A percentile compares a stretch with the other conserved stretches of the same genome.
These are phyloP conservation scores for Andinoacara biseriatus DNA, from an alignment of 2,113 vertebrate species.

Conservation along the genomic window DNA sequence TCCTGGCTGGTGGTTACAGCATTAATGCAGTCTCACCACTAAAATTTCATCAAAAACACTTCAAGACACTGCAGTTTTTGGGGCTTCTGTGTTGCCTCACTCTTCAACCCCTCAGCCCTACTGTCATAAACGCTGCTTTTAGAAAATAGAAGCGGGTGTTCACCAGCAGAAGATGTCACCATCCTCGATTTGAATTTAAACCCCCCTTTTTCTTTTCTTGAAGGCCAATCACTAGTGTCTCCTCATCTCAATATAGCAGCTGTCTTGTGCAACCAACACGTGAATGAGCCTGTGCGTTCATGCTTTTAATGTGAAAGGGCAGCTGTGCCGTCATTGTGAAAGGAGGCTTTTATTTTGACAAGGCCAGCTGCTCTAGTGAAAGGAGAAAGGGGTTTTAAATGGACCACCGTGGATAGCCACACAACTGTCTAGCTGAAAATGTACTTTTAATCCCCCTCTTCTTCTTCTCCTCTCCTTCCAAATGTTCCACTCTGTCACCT, in stretches of 20 bases:
- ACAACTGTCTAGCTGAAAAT: constrained; percentile 32
- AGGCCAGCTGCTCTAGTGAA: constrained; percentile 56
- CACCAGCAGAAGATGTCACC: neutral
- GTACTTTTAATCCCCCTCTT: constrained; percentile 11
- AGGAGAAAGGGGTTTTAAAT: constrained; percentile 34
- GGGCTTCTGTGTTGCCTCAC: neutral
- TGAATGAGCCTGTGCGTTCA: constrained; percentile 33
- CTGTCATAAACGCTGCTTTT: neutral
- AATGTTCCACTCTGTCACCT: constrained; percentile 44
- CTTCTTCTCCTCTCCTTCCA: neutral
- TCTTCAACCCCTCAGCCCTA: neutral
- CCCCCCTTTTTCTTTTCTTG: neutral
- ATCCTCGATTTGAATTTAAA: neutral
- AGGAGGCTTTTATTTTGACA: constrained; percentile 70
- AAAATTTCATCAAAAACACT: neutral
- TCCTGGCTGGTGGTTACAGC: neutral
- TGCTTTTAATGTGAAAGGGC: constrained; percentile 69
- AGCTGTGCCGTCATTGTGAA: constrained; percentile 70
- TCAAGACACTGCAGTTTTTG: neutral
- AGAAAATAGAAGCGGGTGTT: neutral
- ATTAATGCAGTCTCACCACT: neutral
- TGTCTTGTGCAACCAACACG: constrained; percentile 17
- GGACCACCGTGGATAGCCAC: constrained; percentile 39
- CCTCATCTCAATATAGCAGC: constrained; percentile 34
- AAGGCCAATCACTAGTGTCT: constrained; percentile 11